A percentile compares a stretch with the other conserved stretches of the same genome.
Conservation (phyloP, 2,113 vertebrate genomes). For the Rhinolophus ferrumequinum region DNA sequence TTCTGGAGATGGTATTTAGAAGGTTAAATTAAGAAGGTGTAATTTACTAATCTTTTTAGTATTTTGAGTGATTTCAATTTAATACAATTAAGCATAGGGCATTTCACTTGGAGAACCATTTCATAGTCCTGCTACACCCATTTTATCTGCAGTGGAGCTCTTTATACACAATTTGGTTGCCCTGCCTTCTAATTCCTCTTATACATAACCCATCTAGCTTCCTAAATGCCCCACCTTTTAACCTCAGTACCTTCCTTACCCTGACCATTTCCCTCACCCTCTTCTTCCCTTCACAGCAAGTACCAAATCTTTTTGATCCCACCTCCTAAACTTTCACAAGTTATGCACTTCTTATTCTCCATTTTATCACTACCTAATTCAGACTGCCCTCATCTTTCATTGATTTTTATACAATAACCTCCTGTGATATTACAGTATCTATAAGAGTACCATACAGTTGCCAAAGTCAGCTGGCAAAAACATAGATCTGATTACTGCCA, state of each 20-base stretch:
- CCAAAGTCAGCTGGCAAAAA: background rate
- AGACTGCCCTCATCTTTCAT: background rate
- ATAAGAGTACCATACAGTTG: background rate
- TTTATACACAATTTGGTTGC: background rate
- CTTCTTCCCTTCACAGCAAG: background rate
- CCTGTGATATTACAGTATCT: background rate
- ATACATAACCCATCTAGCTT: background rate
- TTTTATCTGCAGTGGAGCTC: background rate
- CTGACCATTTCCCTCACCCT: fast-evolving
- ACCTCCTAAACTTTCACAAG: background rate
- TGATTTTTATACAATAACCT: background rate
- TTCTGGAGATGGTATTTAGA: background rate
- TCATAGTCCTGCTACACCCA: background rate
- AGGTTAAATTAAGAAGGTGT: background rate
- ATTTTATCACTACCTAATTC: background rate
- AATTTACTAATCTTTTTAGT: background rate
- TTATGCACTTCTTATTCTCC: background rate
- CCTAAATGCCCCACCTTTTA: background rate
- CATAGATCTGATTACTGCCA: background rate
- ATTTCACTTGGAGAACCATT: background rate
- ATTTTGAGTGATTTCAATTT: background rate
- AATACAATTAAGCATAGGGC: background rate
- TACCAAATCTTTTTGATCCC: background rate
- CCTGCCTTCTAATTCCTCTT: background rate
- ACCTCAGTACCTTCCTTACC: background rate